A percentile compares a stretch with the other conserved stretches of the same genome.
These are phyloP conservation scores for Parthenolecanium corni DNA, from an alignment of 2,888 invertebrate genomes.

Conservation along the genomic window DNA sequence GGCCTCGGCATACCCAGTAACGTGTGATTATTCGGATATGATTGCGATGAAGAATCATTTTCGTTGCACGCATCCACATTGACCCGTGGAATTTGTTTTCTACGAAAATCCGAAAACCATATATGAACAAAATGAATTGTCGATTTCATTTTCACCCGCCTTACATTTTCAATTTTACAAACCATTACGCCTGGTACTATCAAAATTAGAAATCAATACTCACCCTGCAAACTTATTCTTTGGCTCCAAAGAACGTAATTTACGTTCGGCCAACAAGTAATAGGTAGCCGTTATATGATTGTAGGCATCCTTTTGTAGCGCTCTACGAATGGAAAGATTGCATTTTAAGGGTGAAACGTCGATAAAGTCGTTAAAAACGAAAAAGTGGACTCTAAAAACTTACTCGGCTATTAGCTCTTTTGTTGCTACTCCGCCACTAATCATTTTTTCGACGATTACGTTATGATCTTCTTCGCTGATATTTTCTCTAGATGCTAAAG, in stretches of 20 bases:
- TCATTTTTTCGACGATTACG: slow-evolving; percentile 89
- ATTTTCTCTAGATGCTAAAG: slow-evolving; percentile 78
- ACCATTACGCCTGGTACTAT: background rate
- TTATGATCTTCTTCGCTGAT: slow-evolving; percentile 84
- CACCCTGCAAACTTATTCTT: slow-evolving; percentile 24
- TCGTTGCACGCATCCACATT: slow-evolving; percentile 35
- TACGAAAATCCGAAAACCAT: slow-evolving; percentile 11
- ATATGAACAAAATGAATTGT: background rate
- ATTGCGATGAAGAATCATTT: slow-evolving; percentile 34
- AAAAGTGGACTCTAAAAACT: slow-evolving; percentile 37
- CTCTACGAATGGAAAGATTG: slow-evolving; percentile 44
- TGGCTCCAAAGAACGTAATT: slow-evolving; percentile 55
- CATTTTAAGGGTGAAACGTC: background rate
- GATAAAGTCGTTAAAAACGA: background rate
- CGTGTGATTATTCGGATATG: slow-evolving; percentile 32
- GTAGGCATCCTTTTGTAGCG: slow-evolving; percentile 89
- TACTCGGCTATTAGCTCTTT: slow-evolving; percentile 88
- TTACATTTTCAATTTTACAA: background rate
- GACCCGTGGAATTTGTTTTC: slow-evolving; percentile 35
- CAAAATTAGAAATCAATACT: background rate
- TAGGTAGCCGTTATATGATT: slow-evolving; percentile 98
- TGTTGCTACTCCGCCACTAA: slow-evolving; percentile 84
- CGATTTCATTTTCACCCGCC: background rate
- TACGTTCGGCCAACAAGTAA: slow-evolving; percentile 87
- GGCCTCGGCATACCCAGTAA: slow-evolving; percentile 20